Evolutionary conservation across 64 coral and sea anemone genomes (phyloP), one percentile per base, ranked within the genome.

Genomic region (Montipora sp.): DNA sequence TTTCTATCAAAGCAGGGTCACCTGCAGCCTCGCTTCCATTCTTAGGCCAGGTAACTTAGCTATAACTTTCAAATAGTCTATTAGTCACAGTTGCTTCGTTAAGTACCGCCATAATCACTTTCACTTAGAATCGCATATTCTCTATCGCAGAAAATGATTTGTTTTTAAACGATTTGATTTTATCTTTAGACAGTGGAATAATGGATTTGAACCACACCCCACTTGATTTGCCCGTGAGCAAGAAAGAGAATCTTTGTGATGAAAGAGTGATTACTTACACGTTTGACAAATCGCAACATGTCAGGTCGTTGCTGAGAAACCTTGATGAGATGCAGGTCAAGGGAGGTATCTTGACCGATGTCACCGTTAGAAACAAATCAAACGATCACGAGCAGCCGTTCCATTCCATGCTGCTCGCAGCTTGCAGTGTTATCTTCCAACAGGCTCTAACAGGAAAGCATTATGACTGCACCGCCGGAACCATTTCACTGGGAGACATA

Each of bases 321-420:
- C 89, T 90, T 57, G 69, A 14, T 18, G 47, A n/a, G 18, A 90
- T 90, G 89, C 89, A 90, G 18, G 89, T 48, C 8, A 81, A 81
- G 6, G 76, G 59, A 81, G 57, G 60, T 63, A 16, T 68, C 5
- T 22, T 70, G 77, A 81, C 89, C 3, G 77, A 90, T 44, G 21
- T 90, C 4, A 48, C 22, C 9, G 67, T 90, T 13, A 47, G 20
- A 63, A 72, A 60, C 77, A 90, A 79, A 15, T 85, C 82, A n/a
- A 85, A 71, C 19, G 82, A 85, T 48, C 48, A 73, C 59, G 61
- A 90, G 15, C 66, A 90, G 15, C 46, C 61, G 0, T 81, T 90
- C 47, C 61, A 90, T 81, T 90, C 79, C 47, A 51, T 53, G 21
- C 60, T 51, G 2, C 89, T 90, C 8, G 77, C 89, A 51, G 89